Evolutionary conservation across 1,140 invertebrate species (phyloP), one percentile per base, ranked within the genome.

Genomic region (Aethina tumida): DNA sequence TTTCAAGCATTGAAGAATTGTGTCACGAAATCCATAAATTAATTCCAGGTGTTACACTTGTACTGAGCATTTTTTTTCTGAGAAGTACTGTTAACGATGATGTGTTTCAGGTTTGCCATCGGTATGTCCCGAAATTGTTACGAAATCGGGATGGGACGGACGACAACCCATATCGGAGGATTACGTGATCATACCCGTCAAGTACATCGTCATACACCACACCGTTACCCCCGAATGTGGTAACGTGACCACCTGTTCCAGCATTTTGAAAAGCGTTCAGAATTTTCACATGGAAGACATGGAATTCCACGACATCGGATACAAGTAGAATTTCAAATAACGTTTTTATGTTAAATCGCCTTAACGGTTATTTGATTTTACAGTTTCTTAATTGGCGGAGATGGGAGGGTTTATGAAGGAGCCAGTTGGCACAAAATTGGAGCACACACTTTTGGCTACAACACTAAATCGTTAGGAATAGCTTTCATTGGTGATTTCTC

Each of bases 391-490:
- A 71, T 87, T 36, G 83, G 83, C 1, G 79, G 77, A 16, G 82
- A 87, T 59, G 84, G 82, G 2, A 70, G 75, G 12, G 66, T 84
- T 9, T 87, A 85, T 49, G 81, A 85, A 62, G 84, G 81, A 5
- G 60, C 69, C 6, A 83, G 83, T 0, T 89, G 84, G 84, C 68
- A 75, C 21, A 64, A 68, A 34, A 67, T 74, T 0, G 84, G 82
- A 0, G 74, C 80, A 0, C 84, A 87, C 50, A 80, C 83, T 0
- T 65, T 63, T 7, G 64, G 66, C 2, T 75, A 73, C 45, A 83
- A 84, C 50, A 56, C 45, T 2, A 66, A 68, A 24, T 70, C 68
- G 9, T 52, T 80, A 16, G 72, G 70, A 9, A 62, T 77, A 18
- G 71, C 65, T 1, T 63, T 76, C 1, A 66, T 75, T 24, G 74